Base-by-base conservation (phyloP, 2,797 vertebrate species). In the Spinus olivaceus region DNA sequence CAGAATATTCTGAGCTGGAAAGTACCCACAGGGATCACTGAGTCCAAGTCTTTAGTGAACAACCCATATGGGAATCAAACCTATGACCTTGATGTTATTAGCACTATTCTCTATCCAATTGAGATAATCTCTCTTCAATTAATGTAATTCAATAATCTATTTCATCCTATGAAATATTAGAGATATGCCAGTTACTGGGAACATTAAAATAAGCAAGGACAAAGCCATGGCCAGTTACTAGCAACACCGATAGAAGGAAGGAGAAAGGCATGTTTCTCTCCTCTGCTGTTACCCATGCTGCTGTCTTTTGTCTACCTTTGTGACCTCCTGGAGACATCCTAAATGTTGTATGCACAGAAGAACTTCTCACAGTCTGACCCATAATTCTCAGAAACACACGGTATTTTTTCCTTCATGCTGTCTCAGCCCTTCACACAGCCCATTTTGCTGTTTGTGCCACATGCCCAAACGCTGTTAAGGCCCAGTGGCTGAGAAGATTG, bases 1-100 rank as follows among this genome's bases (percentile, higher is more conserved):
- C 28, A 33, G 24, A 50, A 50, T 33, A 30, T 50, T 21, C 35
- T 57, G 28, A 22, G 8, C 3, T 69, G 28, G 37, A 56, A 70
- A 50, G 7, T 8, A 50, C 3, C 20, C 35, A 56, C n/a, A 63
- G 21, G 14, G 13, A 28, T 44, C 35, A 24, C 8, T 4, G 2
- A 50, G 17, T 44, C n/a, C 21, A 44, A 0, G 17, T 77, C n/a
- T 33, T 70, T 22, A 22, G 28, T 23, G 28, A 50, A 44, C 2
- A 1, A 24, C 3, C 11, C 9, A 15, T 16, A 37, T 11, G 5
- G 24, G 28, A 42, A 44, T 14, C 0, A 1, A 57, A 57, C 24
- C 5, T 13, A 10, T 6, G 8, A 33, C 28, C 12, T 39, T 46
- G n/a, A 4, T 42, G 12, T 57, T 30, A 13, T 9, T 39, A 77